Conservation (phyloP, 1,140 invertebrate species). For the Choristoneura fumiferana region DNA sequence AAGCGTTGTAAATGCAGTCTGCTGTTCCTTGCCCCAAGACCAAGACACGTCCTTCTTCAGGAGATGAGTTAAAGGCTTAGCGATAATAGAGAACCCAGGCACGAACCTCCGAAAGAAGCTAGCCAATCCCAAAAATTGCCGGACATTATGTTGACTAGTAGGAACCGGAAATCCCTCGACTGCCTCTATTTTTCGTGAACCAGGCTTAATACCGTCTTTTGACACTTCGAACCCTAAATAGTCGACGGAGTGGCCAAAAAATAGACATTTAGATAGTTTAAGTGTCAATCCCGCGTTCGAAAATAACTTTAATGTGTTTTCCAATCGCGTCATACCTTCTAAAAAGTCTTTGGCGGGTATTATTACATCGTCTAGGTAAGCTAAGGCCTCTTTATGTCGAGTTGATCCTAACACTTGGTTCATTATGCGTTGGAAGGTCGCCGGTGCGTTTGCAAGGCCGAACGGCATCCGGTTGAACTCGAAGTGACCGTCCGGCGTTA, state of each 20-base stretch:
- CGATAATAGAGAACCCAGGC: constrained; percentile 31
- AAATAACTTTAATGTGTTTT: not conserved
- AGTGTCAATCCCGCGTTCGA: constrained; percentile 4
- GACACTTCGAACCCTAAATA: constrained; percentile 22
- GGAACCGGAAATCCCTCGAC: constrained; percentile 35
- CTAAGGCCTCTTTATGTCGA: constrained; percentile 22
- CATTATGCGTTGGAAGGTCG: constrained; percentile 37
- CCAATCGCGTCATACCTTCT: constrained; percentile 33
- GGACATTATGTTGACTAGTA: constrained; percentile 40
- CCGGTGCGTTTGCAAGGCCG: constrained; percentile 55
- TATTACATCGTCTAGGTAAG: constrained; percentile 32
- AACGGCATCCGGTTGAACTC: constrained; percentile 45
- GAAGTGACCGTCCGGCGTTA: constrained; percentile 30
- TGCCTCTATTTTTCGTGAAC: constrained; percentile 26
- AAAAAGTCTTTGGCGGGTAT: constrained; percentile 27
- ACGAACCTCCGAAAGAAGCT: constrained; percentile 47
- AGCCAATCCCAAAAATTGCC: constrained; percentile 58
- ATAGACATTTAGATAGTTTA: constrained; percentile 13
- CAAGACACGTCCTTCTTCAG: constrained; percentile 21
- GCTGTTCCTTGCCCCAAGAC: constrained; percentile 16
- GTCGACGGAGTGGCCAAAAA: constrained; percentile 10
- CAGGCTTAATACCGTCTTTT: constrained; percentile 12
- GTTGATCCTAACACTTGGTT: constrained; percentile 27
- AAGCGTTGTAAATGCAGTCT: constrained; percentile 3
- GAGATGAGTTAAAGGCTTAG: constrained; percentile 28